A percentile compares a stretch with the other conserved stretches of the same genome.
Evolutionary conservation across 92 coral and sea anemone species (phyloP).

Genomic region (Actinernus sp.): DNA sequence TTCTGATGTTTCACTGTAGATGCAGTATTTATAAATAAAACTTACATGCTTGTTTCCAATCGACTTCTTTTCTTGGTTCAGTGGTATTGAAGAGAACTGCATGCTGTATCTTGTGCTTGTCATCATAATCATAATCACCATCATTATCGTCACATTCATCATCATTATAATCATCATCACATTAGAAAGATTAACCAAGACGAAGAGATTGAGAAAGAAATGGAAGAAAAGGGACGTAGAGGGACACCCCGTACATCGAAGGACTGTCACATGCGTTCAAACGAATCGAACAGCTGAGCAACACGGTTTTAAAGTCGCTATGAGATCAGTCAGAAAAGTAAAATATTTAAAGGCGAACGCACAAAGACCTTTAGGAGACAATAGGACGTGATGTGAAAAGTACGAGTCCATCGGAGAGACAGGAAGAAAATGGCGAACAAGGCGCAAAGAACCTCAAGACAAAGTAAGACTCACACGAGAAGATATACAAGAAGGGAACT

Average conservation of each 20-base stretch:
- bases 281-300: background rate
- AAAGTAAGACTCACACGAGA: constrained; percentile 5
- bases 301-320: too few relatives aligned
- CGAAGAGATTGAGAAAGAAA: too few relatives aligned
- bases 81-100: constrained; percentile 72
- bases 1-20: too few relatives aligned
- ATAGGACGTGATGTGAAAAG: constrained; percentile 5
- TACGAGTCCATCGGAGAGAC: constrained; percentile 17
- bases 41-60: constrained; percentile 50
- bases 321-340: background rate
- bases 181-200: too few relatives aligned
- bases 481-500: background rate
- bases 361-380: constrained; percentile 14
- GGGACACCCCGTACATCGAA: background rate
- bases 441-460: constrained; percentile 13
- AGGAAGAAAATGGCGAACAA: background rate
- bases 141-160: too few relatives aligned
- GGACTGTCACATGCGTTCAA: background rate
- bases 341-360: constrained; percentile 10
- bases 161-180: too few relatives aligned
- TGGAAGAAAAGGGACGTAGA: too few relatives aligned
- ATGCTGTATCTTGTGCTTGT: constrained; percentile 45
- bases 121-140: too few relatives aligned
- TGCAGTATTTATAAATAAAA: too few relatives aligned
- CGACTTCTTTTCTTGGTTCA: constrained; percentile 47